Conservation (phyloP, 2,113 vertebrate genomes). For the Ammodytes dubius region DNA sequence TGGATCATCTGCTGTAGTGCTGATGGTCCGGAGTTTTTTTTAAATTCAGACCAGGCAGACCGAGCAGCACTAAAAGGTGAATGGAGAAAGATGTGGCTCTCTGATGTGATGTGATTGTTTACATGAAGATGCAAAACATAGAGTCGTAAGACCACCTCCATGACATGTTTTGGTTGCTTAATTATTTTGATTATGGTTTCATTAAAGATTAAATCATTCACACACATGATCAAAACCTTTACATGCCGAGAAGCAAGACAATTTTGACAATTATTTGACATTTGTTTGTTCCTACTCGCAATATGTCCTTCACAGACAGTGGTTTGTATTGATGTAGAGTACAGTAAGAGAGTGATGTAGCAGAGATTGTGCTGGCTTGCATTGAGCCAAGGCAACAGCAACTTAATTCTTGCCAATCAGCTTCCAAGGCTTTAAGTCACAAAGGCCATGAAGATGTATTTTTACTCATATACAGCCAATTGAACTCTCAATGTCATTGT, state of each 20-base stretch:
- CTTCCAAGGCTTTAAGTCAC: slow-evolving; percentile 10
- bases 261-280: neutral
- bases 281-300: neutral
- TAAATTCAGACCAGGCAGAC: slow-evolving; percentile 7
- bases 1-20: slow-evolving; percentile 24
- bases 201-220: slow-evolving; percentile 3
- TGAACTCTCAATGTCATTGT: slow-evolving; percentile 75
- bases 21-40: neutral
- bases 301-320: neutral
- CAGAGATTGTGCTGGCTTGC: slow-evolving; percentile 11
- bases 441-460: slow-evolving; percentile 49
- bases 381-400: slow-evolving; percentile 11
- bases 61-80: slow-evolving; percentile 6
- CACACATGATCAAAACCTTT: neutral
- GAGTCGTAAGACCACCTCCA: neutral
- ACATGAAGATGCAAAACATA: neutral
- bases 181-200: neutral
- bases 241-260: neutral
- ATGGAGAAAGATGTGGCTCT: neutral
- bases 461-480: slow-evolving; percentile 35
- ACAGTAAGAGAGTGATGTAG: slow-evolving; percentile 14
- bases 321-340: neutral
- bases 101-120: neutral
- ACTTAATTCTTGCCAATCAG: slow-evolving; percentile 40
- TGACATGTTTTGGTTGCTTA: slow-evolving; percentile 1